Conservation (phyloP, 2,888 invertebrate genomes). For the Thumatha senex region DNA sequence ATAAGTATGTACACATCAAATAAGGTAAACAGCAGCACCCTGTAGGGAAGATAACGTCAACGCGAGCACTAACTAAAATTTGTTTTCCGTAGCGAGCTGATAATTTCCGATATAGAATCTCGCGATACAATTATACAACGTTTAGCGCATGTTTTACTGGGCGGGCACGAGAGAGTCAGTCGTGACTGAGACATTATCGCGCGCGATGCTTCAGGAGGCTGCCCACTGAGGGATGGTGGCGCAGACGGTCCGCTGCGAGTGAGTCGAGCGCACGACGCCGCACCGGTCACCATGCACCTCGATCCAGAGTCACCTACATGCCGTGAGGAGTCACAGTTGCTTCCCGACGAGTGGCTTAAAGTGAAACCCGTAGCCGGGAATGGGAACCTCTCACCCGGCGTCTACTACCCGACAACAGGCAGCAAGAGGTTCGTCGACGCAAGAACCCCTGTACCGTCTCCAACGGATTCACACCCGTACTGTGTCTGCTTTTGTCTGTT, state of each 20-base stretch:
- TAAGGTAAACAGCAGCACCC: slow-evolving; percentile 41
- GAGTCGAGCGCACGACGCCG: slow-evolving; percentile 67
- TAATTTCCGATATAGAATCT: slow-evolving; percentile 79
- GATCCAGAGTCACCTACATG: slow-evolving; percentile 78
- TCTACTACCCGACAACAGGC: slow-evolving; percentile 77
- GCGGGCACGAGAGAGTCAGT: slow-evolving; percentile 67
- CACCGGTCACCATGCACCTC: slow-evolving; percentile 64
- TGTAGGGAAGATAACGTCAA: slow-evolving; percentile 59
- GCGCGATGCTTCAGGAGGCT: slow-evolving; percentile 77
- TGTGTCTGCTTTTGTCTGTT: slow-evolving; percentile 71
- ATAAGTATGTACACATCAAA: slow-evolving; percentile 7
- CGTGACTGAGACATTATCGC: slow-evolving; percentile 81
- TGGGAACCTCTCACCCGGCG: slow-evolving; percentile 77
- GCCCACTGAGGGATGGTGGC: slow-evolving; percentile 66
- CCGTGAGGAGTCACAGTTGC: slow-evolving; percentile 77
- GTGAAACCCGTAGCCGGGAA: slow-evolving; percentile 68
- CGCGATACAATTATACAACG: slow-evolving; percentile 78
- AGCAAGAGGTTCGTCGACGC: slow-evolving; percentile 79
- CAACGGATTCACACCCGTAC: slow-evolving; percentile 65
- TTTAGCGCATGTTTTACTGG: slow-evolving; percentile 70
- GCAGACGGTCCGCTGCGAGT: slow-evolving; percentile 59
- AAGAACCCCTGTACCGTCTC: slow-evolving; percentile 66
- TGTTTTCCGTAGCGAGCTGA: slow-evolving; percentile 75
- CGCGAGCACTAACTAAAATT: slow-evolving; percentile 68
- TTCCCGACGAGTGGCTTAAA: slow-evolving; percentile 80